phyloP scores from a whole-genome alignment of 2,113 vertebrate genomes.

The Pseudolaguvia tuberculata region DNA sequence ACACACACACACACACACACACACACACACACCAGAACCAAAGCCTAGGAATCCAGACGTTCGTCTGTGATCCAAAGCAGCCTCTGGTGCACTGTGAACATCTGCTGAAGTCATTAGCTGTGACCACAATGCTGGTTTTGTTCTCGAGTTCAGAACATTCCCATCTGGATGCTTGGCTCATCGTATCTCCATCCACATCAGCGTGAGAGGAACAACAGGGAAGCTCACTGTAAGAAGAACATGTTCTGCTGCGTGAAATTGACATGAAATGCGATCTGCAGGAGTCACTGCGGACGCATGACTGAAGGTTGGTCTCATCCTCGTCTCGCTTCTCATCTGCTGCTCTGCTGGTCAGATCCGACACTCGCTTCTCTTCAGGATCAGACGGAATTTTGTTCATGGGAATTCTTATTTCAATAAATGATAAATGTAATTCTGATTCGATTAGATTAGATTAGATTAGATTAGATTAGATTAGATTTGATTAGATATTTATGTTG shows the following conservation, averaged over 20 bases:
- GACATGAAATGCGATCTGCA: neutral
- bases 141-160: conserved; percentile 25
- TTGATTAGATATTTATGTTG: too few relatives aligned
- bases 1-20: conserved; percentile 20
- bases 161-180: neutral
- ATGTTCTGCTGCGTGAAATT: neutral
- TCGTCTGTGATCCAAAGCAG: conserved; percentile 48
- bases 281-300: neutral
- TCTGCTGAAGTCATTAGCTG: conserved; percentile 61
- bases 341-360: too few relatives aligned
- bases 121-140: conserved; percentile 34
- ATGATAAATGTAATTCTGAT: too few relatives aligned
- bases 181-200: neutral
- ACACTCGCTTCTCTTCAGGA: too few relatives aligned
- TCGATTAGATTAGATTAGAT: too few relatives aligned
- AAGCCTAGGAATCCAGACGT: conserved; percentile 32
- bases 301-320: too few relatives aligned
- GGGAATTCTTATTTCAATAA: too few relatives aligned
- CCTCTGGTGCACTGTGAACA: conserved; percentile 27
- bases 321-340: too few relatives aligned
- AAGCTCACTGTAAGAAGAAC: conserved; percentile 28
- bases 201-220: neutral
- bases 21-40: conserved; percentile 33
- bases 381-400: too few relatives aligned
- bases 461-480: too few relatives aligned